These are phyloP conservation scores for Thamnophis sirtalis DNA, from an alignment of 2,113 vertebrate species.

Conservation along the genomic window DNA sequence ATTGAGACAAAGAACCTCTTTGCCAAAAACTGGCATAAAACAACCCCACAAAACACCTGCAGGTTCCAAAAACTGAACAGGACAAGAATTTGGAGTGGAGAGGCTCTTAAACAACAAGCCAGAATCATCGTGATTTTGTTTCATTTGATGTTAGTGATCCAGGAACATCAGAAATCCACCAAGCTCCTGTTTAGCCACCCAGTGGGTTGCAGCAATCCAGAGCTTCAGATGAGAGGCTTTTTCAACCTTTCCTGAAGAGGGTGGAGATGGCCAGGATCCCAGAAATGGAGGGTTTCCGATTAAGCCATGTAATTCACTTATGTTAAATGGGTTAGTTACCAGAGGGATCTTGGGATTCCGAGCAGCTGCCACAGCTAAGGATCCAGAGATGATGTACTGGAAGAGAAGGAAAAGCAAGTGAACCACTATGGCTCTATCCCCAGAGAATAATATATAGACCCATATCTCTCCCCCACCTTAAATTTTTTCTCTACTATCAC, in stretches of 20 bases:
- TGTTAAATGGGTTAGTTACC: neutral
- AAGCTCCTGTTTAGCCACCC: neutral
- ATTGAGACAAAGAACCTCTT: neutral
- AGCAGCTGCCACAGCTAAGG: constrained; percentile 1
- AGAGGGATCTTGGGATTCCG: neutral
- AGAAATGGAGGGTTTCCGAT: neutral
- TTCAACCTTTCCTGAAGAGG: neutral
- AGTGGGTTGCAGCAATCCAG: neutral
- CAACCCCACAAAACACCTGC: neutral
- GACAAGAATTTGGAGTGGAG: neutral
- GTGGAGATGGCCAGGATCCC: neutral
- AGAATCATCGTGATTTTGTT: neutral
- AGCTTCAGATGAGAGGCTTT: neutral
- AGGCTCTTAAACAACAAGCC: neutral
- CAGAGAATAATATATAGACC: neutral
- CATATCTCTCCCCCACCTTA: no score
- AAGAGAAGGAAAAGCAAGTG: neutral
- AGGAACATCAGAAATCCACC: neutral
- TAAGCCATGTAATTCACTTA: no score
- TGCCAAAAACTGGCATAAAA: neutral
- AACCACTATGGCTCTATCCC: neutral
- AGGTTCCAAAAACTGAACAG: neutral
- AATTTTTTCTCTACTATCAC: no score
- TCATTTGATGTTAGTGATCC: neutral
- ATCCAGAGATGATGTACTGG: constrained; percentile 25